phyloP scores from a whole-genome alignment of 2,797 vertebrate genomes.

The Amniataba percoides region DNA sequence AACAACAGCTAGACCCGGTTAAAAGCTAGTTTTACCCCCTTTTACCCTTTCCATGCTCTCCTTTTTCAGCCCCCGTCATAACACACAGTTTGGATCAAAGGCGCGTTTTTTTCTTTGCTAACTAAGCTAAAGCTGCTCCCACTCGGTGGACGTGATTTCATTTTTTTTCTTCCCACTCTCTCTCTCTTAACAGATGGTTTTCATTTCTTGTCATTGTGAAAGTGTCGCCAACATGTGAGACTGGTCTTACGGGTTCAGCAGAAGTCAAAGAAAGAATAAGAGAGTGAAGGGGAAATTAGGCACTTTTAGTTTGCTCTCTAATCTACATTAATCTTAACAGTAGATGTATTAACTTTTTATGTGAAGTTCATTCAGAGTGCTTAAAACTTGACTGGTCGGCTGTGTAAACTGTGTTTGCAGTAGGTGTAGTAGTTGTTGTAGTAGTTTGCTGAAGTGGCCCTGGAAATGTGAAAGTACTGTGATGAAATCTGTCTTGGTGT shows the following conservation, averaged over 20 bases:
- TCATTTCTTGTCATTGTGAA: constrained; percentile 44
- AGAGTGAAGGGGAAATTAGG: not conserved
- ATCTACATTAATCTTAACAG: no score
- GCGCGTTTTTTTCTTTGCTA: constrained; percentile 47
- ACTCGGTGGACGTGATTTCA: constrained; percentile 55
- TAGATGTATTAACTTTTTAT: not conserved
- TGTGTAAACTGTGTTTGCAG: not conserved
- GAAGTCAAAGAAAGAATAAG: not conserved
- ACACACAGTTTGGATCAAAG: not conserved
- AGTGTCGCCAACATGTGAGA: constrained; percentile 47
- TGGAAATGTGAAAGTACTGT: constrained; percentile 37
- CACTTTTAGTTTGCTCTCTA: not conserved
- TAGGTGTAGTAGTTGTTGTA: not conserved
- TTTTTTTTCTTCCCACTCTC: not conserved
- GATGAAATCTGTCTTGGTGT: constrained; percentile 54
- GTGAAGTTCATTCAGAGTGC: not conserved
- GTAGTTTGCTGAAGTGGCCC: constrained; percentile 5
- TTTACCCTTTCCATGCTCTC: no score
- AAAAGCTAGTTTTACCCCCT: not conserved
- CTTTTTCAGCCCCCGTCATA: no score
- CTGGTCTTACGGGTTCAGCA: constrained; percentile 50
- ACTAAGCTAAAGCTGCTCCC: constrained; percentile 55
- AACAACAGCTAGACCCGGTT: not conserved
- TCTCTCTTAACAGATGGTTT: constrained; percentile 31
- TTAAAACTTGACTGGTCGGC: not conserved